Conservation (phyloP, 2,113 vertebrate genomes). For the Andinoacara biseriatus region DNA sequence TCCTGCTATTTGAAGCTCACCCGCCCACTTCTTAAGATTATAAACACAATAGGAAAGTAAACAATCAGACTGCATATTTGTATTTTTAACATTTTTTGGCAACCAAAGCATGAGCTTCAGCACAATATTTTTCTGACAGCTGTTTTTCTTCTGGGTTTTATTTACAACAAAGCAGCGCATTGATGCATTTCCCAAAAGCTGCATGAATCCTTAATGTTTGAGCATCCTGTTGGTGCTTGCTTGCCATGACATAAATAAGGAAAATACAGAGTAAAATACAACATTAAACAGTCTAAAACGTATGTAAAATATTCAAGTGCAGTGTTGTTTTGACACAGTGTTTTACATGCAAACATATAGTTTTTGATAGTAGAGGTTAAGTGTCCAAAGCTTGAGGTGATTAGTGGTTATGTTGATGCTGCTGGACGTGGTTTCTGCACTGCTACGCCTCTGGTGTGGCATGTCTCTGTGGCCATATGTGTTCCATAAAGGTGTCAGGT, state of each 20-base stretch:
- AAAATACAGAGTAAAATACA: accelerated
- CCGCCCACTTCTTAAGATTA: background rate
- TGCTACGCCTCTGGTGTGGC: constrained; percentile 28
- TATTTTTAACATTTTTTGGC: background rate
- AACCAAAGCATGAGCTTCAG: background rate
- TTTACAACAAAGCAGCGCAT: background rate
- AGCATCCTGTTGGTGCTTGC: background rate
- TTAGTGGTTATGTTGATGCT: constrained; percentile 56
- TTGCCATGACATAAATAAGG: background rate
- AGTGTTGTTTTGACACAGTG: background rate
- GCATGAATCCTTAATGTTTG: background rate
- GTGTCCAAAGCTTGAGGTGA: constrained; percentile 27
- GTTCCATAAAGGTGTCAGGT: constrained; percentile 69
- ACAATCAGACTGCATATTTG: background rate
- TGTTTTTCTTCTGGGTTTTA: too few species aligned
- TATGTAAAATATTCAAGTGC: background rate
- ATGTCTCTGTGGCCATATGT: constrained; percentile 56
- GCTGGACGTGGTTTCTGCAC: constrained; percentile 33
- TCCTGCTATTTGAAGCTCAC: background rate
- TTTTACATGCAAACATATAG: background rate
- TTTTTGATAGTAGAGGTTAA: constrained; percentile 22
- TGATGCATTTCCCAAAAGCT: background rate
- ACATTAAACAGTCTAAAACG: background rate
- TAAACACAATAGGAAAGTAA: background rate
- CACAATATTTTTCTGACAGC: background rate